These are phyloP conservation scores for Bambusicola thoracicus DNA, from an alignment of 2,113 vertebrate species.

Conservation along the genomic window DNA sequence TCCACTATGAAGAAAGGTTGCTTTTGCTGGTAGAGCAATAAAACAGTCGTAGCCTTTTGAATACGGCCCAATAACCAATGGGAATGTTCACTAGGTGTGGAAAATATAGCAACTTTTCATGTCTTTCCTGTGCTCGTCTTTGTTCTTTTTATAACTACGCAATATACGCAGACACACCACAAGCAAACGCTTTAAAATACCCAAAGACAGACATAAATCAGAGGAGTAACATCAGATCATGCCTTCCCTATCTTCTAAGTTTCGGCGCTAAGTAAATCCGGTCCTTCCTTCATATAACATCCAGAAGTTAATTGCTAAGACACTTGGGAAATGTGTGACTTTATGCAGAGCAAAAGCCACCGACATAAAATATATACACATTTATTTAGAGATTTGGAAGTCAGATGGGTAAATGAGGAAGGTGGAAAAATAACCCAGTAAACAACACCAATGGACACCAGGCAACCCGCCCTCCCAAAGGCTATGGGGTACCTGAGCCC, in stretches of 20 bases:
- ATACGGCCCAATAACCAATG: constrained; percentile 65
- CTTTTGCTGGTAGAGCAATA: constrained; percentile 77
- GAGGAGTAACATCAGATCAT: constrained; percentile 42
- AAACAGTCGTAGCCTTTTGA: constrained; percentile 79
- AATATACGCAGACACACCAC: neutral
- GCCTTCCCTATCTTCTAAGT: constrained; percentile 23
- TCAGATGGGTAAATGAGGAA: neutral
- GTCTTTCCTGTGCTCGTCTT: constrained; percentile 41
- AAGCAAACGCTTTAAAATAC: constrained; percentile 38
- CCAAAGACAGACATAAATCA: constrained; percentile 1
- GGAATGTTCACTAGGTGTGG: constrained; percentile 53
- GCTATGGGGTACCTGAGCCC: neutral
- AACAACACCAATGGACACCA: rapidly evolving
- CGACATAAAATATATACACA: neutral
- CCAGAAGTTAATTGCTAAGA: constrained; percentile 46
- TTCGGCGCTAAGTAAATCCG: constrained; percentile 19
- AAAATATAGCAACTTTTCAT: constrained; percentile 63
- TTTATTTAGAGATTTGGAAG: neutral
- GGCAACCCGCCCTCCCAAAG: neutral
- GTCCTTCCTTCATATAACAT: neutral
- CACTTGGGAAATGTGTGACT: neutral
- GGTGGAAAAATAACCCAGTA: neutral
- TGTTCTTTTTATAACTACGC: constrained; percentile 66
- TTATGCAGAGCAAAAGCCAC: neutral
- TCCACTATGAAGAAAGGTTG: constrained; percentile 86